These are phyloP conservation scores for Myotis planiceps DNA, from an alignment of 2,797 vertebrate genomes.

Conservation along the genomic window DNA sequence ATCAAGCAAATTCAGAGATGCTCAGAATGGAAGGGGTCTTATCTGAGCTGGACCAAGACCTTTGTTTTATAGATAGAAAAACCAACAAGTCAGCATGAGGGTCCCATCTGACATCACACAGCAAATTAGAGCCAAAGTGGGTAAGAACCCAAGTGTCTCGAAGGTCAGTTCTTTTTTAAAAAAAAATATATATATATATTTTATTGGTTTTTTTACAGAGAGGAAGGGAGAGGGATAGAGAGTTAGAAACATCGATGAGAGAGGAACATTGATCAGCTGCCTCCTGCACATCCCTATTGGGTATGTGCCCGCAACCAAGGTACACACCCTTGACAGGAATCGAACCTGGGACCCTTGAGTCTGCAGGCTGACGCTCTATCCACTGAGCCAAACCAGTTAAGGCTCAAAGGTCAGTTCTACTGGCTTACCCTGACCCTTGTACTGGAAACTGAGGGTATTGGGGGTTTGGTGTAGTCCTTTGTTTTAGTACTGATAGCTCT, in stretches of 20 bases:
- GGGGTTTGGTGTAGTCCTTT: constrained; percentile 60
- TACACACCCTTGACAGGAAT: too few species aligned
- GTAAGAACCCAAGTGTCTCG: not conserved
- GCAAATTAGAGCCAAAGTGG: not conserved
- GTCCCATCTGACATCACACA: not conserved
- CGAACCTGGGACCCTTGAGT: too few species aligned
- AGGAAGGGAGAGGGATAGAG: too few species aligned
- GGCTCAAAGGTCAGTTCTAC: not conserved
- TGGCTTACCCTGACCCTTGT: not conserved
- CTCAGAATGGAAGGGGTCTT: not conserved
- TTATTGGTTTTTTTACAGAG: too few species aligned
- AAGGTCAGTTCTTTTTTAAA: not conserved
- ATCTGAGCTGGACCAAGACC: not conserved
- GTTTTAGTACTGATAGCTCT: constrained; percentile 31
- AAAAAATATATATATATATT: too few species aligned
- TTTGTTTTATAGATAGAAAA: not conserved
- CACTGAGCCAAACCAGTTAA: too few species aligned
- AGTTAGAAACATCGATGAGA: too few species aligned
- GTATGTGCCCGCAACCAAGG: too few species aligned
- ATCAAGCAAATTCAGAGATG: not conserved
- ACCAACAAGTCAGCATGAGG: not conserved
- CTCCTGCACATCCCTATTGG: too few species aligned
- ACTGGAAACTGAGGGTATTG: not conserved
- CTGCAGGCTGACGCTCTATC: too few species aligned
- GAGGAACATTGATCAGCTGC: too few species aligned